phyloP scores from a whole-genome alignment of 2,113 vertebrate genomes.

The Blennius ocellaris region DNA sequence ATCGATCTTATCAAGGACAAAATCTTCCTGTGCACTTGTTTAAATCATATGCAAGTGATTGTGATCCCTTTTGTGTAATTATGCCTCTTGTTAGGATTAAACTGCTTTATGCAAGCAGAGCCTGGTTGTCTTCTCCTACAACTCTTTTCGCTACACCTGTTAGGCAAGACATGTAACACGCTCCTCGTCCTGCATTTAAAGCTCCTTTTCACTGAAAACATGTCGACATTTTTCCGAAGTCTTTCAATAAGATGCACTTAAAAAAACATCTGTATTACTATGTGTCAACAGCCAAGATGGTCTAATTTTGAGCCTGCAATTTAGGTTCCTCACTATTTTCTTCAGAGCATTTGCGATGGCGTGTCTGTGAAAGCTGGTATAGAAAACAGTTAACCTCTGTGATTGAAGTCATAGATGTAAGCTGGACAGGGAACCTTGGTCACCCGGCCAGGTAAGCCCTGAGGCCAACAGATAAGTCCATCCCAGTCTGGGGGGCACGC shows the following conservation, averaged over 20 bases:
- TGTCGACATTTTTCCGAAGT: neutral
- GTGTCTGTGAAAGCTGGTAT: neutral
- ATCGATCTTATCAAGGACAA: too few relatives aligned
- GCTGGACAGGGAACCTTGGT: conserved; percentile 86
- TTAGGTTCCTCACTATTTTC: neutral
- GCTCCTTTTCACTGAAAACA: neutral
- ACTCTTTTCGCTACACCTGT: neutral
- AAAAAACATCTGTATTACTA: neutral
- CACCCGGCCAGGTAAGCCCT: conserved; percentile 83
- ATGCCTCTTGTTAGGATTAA: too few relatives aligned
- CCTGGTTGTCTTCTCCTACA: too few relatives aligned
- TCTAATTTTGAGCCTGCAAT: neutral
- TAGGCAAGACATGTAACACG: neutral
- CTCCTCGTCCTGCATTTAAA: neutral
- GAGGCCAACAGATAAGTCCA: conserved; percentile 91
- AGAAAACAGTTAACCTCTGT: conserved; percentile 82
- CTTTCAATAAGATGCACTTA: too few relatives aligned
- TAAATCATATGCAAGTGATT: too few relatives aligned
- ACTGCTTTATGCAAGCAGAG: too few relatives aligned
- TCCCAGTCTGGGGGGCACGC: conserved; percentile 90
- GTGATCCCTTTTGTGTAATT: too few relatives aligned
- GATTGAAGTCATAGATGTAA: conserved; percentile 93
- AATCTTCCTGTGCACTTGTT: too few relatives aligned
- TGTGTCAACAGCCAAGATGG: neutral
- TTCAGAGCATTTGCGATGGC: neutral